Evolutionary conservation across 2,888 invertebrate genomes (phyloP).

Genomic region (Mystacides longicornis): DNA sequence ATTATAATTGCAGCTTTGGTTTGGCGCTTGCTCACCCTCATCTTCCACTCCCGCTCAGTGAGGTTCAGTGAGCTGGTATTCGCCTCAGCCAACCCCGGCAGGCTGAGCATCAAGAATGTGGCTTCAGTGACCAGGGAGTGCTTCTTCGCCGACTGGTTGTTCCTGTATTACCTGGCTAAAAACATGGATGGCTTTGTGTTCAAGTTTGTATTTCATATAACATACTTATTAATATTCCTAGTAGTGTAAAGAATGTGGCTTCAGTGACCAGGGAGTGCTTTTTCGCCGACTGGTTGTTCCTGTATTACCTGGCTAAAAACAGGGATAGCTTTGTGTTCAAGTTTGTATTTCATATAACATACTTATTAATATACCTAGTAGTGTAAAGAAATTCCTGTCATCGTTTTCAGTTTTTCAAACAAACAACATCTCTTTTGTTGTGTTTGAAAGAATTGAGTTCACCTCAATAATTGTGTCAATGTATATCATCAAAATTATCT

Average conservation of each 20-base stretch:
- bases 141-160: slow-evolving; percentile 76
- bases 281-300: slow-evolving; percentile 77
- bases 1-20: slow-evolving; percentile 41
- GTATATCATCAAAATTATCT: no score
- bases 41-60: slow-evolving; percentile 59
- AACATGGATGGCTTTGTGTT: slow-evolving; percentile 76
- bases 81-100: slow-evolving; percentile 53
- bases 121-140: slow-evolving; percentile 60
- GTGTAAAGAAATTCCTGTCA: no score
- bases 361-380: no score
- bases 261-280: slow-evolving; percentile 62
- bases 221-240: no score
- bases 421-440: no score
- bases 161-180: slow-evolving; percentile 73
- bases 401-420: no score
- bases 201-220: slow-evolving; percentile 34
- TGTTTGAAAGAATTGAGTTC: no score
- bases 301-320: slow-evolving; percentile 76
- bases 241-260: slow-evolving; percentile 54
- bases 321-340: slow-evolving; percentile 68
- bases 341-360: slow-evolving; percentile 32
- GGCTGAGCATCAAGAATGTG: slow-evolving; percentile 56
- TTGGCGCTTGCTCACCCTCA: slow-evolving; percentile 63
- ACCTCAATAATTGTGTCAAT: no score
- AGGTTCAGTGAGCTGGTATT: slow-evolving; percentile 59